phyloP scores from a whole-genome alignment of 2,113 vertebrate genomes.

The Megalops atlanticus region DNA sequence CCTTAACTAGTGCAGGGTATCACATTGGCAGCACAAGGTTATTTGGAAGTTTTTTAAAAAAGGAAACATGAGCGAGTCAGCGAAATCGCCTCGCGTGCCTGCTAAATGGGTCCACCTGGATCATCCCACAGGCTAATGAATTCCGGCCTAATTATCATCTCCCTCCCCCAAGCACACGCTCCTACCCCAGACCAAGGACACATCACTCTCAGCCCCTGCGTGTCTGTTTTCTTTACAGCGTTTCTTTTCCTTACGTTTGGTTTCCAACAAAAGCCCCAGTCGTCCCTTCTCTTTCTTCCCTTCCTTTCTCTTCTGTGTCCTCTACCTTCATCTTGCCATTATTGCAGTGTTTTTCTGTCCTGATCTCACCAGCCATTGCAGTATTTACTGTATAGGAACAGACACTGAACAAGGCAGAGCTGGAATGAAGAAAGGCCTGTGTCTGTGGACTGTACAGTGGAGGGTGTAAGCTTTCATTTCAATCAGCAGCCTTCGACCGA shows the following conservation, averaged over 20 bases:
- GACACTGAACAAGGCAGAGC: neutral
- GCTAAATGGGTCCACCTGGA: conserved; percentile 38
- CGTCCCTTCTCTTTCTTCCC: neutral
- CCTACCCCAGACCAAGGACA: conserved; percentile 43
- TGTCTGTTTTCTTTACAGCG: neutral
- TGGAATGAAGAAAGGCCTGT: neutral
- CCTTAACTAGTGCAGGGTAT: conserved; percentile 1
- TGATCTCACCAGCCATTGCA: neutral
- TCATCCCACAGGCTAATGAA: conserved; percentile 45
- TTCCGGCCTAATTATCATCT: conserved; percentile 45
- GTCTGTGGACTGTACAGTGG: neutral
- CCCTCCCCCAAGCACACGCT: conserved; percentile 21
- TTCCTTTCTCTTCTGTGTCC: neutral
- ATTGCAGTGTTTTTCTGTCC: neutral
- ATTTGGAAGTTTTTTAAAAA: conserved; percentile 53
- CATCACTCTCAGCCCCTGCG: conserved; percentile 23
- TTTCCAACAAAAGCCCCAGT: neutral
- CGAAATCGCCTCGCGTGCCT: conserved; percentile 28
- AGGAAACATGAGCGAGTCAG: conserved; percentile 47
- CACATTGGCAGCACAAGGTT: conserved; percentile 47
- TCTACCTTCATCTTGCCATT: neutral
- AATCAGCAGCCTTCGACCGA: neutral
- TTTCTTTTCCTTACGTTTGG: neutral
- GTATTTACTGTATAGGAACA: neutral
- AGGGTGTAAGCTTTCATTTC: neutral